A percentile compares a stretch with the other conserved stretches of the same genome.
These are phyloP conservation scores for Glossophaga mutica DNA, from an alignment of 2,797 vertebrate species.

Conservation along the genomic window DNA sequence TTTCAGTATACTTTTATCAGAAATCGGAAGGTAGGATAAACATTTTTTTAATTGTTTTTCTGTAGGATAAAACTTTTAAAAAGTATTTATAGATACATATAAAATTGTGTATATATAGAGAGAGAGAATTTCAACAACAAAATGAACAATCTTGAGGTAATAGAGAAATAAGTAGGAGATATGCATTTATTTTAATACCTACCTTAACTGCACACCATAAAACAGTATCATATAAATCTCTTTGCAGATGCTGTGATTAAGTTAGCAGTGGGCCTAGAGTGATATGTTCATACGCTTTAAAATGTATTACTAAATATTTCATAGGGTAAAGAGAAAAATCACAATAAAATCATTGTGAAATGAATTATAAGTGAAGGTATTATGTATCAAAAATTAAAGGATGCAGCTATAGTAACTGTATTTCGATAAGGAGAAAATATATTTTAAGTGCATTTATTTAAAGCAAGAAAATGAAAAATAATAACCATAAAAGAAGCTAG, in stretches of 20 bases:
- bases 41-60: background rate
- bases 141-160: background rate
- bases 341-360: background rate
- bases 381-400: background rate
- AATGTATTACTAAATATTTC: background rate
- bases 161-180: background rate
- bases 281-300: background rate
- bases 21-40: background rate
- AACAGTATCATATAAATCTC: background rate
- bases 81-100: too few relatives aligned
- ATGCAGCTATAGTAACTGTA: background rate
- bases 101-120: too few relatives aligned
- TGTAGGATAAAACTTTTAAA: too few relatives aligned
- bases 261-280: background rate
- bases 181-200: background rate
- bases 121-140: background rate
- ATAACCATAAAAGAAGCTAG: background rate
- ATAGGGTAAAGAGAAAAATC: background rate
- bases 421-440: background rate
- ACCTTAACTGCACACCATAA: background rate
- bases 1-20: background rate
- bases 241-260: background rate
- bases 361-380: background rate
- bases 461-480: background rate
- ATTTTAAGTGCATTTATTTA: background rate